Evolutionary conservation across 1,140 invertebrate species (phyloP), one percentile per base, ranked within the genome.

Genomic region (Halotydeus destructor): DNA sequence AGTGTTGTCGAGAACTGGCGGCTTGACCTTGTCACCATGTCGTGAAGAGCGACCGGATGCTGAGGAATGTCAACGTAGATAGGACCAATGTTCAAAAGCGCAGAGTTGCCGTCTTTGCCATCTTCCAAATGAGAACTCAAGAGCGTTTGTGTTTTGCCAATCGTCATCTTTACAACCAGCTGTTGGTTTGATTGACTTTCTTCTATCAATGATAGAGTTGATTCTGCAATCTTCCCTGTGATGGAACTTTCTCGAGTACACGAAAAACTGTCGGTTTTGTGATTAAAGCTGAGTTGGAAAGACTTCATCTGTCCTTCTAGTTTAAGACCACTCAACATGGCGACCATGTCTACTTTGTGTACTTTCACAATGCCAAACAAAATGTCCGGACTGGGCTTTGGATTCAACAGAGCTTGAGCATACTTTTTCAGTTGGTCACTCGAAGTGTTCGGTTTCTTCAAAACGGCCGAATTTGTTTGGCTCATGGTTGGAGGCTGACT

Each of bases 61-160:
- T 94, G 86, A 2, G 89, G 89, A 54, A 96, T 88, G 57, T 93
- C 83, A 37, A 94, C 75, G 49, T 81, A 74, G 0, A 94, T 77
- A 25, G 77, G 73, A 0, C 86, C 86, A 34, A 94, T 70, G 4
- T 78, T 83, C 0, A 88, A 57, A 36, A 93, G 62, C 8, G 78
- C 81, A 22, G 79, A 83, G 54, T 88, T 88, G 66, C 55, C 75
- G 38, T 51, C 50, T 34, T 62, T 55, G 38, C 55, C 53, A 22
- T 62, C 57, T 34, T 47, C 49, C 35, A 49, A 52, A 38, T 51
- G 49, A 23, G 55, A 83, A 3, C 81, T 83, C 58, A 89, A 88
- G 8, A 93, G 61, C 5, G 79, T 77, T 54, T 88, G 83, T 1
- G 84, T 88, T 59, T 89, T 86, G 38, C 78, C 78, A 25, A 93